phyloP scores from a whole-genome alignment of 1,140 invertebrate genomes.

The Papilio glaucus region DNA sequence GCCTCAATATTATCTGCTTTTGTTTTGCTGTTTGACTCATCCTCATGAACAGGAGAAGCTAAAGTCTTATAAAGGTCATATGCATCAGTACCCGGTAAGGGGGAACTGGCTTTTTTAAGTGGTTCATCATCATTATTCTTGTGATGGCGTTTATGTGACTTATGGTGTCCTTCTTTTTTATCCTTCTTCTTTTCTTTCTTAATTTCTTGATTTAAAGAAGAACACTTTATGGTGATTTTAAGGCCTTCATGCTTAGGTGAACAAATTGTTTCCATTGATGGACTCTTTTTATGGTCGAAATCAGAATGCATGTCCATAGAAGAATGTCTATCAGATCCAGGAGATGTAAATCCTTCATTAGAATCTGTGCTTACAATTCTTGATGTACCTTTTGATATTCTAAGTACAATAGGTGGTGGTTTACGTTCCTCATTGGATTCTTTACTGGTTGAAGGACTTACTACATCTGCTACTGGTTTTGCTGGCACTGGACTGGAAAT shows the following conservation, averaged over 20 bases:
- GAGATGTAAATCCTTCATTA: constrained; percentile 84
- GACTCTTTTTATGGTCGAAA: constrained; percentile 74
- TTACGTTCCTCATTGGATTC: constrained; percentile 75
- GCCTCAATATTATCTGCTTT: constrained; percentile 70
- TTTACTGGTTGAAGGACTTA: constrained; percentile 79
- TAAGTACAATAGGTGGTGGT: constrained; percentile 84
- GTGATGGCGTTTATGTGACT: constrained; percentile 76
- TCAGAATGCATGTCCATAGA: constrained; percentile 77
- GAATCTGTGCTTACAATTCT: constrained; percentile 86
- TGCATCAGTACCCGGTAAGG: constrained; percentile 78
- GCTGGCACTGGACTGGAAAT: constrained; percentile 71
- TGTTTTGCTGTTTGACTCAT: constrained; percentile 55
- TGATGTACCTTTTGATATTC: constrained; percentile 86
- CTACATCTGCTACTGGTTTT: constrained; percentile 65
- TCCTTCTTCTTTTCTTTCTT: constrained; percentile 82
- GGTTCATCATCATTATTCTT: constrained; percentile 70
- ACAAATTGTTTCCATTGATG: constrained; percentile 74
- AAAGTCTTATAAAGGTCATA: constrained; percentile 82
- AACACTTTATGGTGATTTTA: constrained; percentile 81
- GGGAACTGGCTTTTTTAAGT: constrained; percentile 80
- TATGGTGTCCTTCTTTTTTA: constrained; percentile 69
- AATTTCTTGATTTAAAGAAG: constrained; percentile 80
- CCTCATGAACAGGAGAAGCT: constrained; percentile 68
- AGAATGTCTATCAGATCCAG: constrained; percentile 80
- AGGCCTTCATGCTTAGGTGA: constrained; percentile 80